phyloP scores from a whole-genome alignment of 1,140 invertebrate species.

The Bradysia coprophila region DNA sequence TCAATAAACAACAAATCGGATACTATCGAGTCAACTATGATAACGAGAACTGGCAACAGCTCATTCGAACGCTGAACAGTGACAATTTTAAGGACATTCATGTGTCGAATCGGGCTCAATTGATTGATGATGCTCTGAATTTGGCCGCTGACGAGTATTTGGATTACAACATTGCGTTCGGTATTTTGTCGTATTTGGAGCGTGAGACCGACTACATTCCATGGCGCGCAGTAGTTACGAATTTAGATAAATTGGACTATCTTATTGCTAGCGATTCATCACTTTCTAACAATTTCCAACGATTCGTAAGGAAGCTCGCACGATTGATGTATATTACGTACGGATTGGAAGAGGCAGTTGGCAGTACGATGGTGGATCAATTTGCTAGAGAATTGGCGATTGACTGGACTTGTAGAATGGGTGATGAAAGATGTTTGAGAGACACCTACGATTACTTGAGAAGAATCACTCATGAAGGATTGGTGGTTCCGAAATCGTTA shows the following conservation, averaged over 20 bases:
- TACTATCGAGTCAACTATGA: slow-evolving; percentile 39
- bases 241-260: slow-evolving; percentile 15
- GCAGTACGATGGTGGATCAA: neutral
- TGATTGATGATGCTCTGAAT: slow-evolving; percentile 49
- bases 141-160: slow-evolving; percentile 34
- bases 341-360: too few relatives aligned
- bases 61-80: slow-evolving; percentile 20
- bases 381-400: neutral
- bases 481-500: too few relatives aligned
- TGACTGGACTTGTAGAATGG: neutral
- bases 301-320: too few relatives aligned
- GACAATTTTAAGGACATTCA: slow-evolving; percentile 29
- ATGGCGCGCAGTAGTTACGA: slow-evolving; percentile 23
- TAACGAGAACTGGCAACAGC: slow-evolving; percentile 26
- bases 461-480: too few relatives aligned
- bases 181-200: slow-evolving; percentile 24
- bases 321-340: too few relatives aligned
- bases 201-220: slow-evolving; percentile 28
- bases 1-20: slow-evolving; percentile 22
- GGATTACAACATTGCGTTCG: slow-evolving; percentile 23
- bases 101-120: slow-evolving; percentile 45
- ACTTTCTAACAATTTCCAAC: too few relatives aligned
- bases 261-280: neutral
- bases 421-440: neutral
- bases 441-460: neutral